Base-by-base conservation (phyloP, 2,888 invertebrate genomes). In the Callinectes sapidus region DNA sequence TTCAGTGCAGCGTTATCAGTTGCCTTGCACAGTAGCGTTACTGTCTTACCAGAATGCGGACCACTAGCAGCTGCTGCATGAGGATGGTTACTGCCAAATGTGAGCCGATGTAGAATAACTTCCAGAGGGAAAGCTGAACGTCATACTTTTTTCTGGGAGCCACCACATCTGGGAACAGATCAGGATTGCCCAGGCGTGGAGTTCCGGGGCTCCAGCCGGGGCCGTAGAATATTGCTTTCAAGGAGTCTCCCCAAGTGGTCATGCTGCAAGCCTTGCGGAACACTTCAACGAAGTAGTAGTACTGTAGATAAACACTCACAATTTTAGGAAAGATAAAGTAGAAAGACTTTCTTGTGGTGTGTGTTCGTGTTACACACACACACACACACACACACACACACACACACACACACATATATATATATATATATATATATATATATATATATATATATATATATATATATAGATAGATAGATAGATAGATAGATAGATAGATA, bases 51-150 rank as follows among this genome's bases (percentile, higher is more conserved):
- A 18, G 23, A 54, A 77, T 39, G 8, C 55, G 81, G 13, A 13
- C 13, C 13, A 89, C 23, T 2, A 89, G 10, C 39, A 18, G 18
- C 32, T 93, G 94, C 87, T 94, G 94, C 13, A 88, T 42, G 6
- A 92, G 23, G 16, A 97, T 95, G 0, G 97, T 96, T 1, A 97
- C 96, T 42, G 96, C 95, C 95, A 97, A 97, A 95, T 98, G 97
- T 0, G 97, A 95, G 0, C 97, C 95, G 10, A 97, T 96, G 95
- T 98, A 98, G 0, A 96, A 93, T 95, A 97, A 97, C 95, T 97
- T 97, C 97, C 97, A 97, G 0, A 95, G 94, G 0, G 97, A 97
- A 3, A 97, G 95, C 54, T 96, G 95, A 0, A 97, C 97, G 95
- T 97, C 97, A 95, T 97, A 97, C 95, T 97, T 97, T n/a, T 96